A percentile compares a stretch with the other conserved stretches of the same genome.
Conservation (phyloP, 1,140 invertebrate species). For the Cotesia vestalis region DNA sequence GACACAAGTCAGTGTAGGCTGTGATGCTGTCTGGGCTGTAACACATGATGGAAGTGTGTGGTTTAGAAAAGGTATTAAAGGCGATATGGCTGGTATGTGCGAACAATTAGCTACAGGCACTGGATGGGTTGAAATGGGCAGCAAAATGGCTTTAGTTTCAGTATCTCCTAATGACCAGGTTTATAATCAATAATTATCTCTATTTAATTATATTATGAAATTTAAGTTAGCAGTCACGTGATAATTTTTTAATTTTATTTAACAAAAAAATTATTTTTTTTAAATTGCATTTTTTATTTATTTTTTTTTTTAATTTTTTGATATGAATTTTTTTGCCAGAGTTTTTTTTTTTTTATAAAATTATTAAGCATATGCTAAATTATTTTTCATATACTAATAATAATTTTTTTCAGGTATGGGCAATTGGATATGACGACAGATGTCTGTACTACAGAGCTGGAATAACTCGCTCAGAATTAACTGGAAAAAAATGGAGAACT, state of each 20-base stretch:
- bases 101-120: slow-evolving; percentile 77
- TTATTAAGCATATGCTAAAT: too few relatives aligned
- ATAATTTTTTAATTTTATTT: slow-evolving; percentile 21
- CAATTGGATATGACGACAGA: slow-evolving; percentile 76
- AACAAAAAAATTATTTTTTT: neutral
- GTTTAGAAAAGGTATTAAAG: slow-evolving; percentile 87
- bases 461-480: slow-evolving; percentile 78
- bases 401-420: slow-evolving; percentile 69
- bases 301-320: too few relatives aligned
- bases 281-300: too few relatives aligned
- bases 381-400: neutral
- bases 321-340: too few relatives aligned
- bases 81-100: slow-evolving; percentile 73
- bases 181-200: slow-evolving; percentile 33
- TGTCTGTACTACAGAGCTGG: slow-evolving; percentile 82
- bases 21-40: slow-evolving; percentile 87
- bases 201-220: slow-evolving; percentile 31
- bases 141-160: slow-evolving; percentile 82
- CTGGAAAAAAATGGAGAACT: slow-evolving; percentile 86
- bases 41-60: slow-evolving; percentile 86
- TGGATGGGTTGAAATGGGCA: slow-evolving; percentile 87
- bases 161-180: slow-evolving; percentile 89
- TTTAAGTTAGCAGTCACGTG: neutral
- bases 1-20: slow-evolving; percentile 82
- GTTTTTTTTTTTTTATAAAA: too few relatives aligned